Conservation (phyloP, 2,888 invertebrate species). For the Unio pictorum region DNA sequence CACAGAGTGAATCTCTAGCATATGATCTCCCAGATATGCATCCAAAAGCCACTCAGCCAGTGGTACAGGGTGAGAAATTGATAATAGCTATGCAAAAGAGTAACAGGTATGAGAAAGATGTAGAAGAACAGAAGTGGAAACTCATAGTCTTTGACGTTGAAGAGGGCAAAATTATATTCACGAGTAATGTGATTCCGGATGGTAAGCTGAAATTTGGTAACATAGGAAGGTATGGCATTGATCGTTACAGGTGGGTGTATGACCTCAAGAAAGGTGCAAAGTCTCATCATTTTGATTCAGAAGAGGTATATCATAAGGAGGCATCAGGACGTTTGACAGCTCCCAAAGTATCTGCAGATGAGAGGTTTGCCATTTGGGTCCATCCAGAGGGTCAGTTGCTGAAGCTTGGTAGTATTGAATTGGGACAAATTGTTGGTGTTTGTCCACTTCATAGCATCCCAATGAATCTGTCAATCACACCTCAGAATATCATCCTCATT, state of each 20-base stretch:
- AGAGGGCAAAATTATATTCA: slow-evolving; percentile 22
- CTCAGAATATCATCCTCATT: slow-evolving; percentile 32
- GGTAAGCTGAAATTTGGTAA: slow-evolving; percentile 16
- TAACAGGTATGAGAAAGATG: slow-evolving; percentile 6
- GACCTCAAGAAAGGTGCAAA: slow-evolving; percentile 33
- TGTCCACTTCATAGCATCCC: slow-evolving; percentile 46
- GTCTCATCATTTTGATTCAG: slow-evolving; percentile 38
- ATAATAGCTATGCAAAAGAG: too few species aligned
- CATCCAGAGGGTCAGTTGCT: slow-evolving; percentile 26
- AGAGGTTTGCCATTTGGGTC: slow-evolving; percentile 39
- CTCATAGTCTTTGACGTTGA: slow-evolving; percentile 27
- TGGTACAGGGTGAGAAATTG: slow-evolving; percentile 12
- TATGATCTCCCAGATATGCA: slow-evolving; percentile 10
- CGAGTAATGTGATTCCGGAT: slow-evolving; percentile 14
- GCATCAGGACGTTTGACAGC: slow-evolving; percentile 15
- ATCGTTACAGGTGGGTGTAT: slow-evolving; percentile 29
- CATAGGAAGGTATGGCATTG: slow-evolving; percentile 41
- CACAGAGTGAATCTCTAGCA: too few species aligned
- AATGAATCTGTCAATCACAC: slow-evolving; percentile 35
- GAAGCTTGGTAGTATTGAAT: slow-evolving; percentile 34
- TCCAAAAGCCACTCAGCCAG: slow-evolving; percentile 24
- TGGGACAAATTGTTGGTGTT: slow-evolving; percentile 24
- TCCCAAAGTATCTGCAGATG: slow-evolving; percentile 38
- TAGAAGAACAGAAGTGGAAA: slow-evolving; percentile 27
- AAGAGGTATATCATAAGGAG: slow-evolving; percentile 21